These are phyloP conservation scores for Sigmodon hispidus DNA, from an alignment of 2,113 vertebrate species.

Conservation along the genomic window DNA sequence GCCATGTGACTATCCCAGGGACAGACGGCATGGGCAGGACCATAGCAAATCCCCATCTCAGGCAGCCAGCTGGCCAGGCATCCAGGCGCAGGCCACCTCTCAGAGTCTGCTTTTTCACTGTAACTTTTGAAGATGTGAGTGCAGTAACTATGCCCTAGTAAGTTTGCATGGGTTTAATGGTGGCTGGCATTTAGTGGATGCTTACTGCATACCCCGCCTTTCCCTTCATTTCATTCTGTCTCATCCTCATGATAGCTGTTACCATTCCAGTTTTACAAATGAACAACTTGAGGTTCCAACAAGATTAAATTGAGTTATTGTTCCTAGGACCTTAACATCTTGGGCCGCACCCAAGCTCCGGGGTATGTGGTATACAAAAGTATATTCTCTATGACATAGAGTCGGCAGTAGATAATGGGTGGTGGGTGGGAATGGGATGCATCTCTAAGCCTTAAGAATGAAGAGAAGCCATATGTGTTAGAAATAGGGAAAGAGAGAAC, in stretches of 20 bases:
- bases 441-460: not conserved
- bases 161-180: not conserved
- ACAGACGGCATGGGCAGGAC: not conserved
- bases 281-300: not conserved
- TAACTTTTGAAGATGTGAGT: not conserved
- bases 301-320: not conserved
- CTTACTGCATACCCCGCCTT: not conserved
- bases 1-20: fast-evolving
- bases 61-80: not conserved
- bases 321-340: not conserved
- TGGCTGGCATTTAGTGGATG: not conserved
- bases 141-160: not conserved
- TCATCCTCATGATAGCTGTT: not conserved
- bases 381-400: fast-evolving
- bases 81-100: not conserved
- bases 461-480: not conserved
- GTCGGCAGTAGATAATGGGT: not conserved
- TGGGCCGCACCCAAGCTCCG: not conserved
- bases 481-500: not conserved
- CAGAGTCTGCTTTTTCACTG: fast-evolving
- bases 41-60: not conserved
- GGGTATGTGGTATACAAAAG: not conserved
- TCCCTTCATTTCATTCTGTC: not conserved
- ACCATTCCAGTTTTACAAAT: not conserved
- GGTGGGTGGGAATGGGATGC: not conserved